Evolutionary conservation across 2,797 vertebrate genomes (phyloP), one percentile per base, ranked within the genome.

Genomic region (Anas flavirostris): DNA sequence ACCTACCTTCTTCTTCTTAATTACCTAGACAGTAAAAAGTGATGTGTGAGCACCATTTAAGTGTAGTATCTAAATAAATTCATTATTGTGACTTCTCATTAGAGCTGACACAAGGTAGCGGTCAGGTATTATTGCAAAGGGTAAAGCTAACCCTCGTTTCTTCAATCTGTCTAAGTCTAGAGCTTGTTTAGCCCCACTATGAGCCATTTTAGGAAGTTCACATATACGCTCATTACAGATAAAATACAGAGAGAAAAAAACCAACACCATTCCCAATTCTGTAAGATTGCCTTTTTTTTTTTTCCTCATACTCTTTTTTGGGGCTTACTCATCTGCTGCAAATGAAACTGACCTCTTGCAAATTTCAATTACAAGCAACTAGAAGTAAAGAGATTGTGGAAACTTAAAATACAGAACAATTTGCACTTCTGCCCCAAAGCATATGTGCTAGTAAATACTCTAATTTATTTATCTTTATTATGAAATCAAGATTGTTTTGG

Each of bases 301-400:
- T 44, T 33, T 7, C 1, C 4, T 4, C 6, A 3, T 5, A 4
- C 10, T 9, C 5, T 26, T 14, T 9, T 29, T 14, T 10, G 13
- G 1, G 11, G 53, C 25, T 37, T 63, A 12, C 0, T 5, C 23
- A 66, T 15, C 17, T 46, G 56, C 53, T 31, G 52, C 29, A 70
- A 56, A 11, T 12, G 19, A 58, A 26, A 70, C 26, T 41, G 66
- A 67, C 37, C 58, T 63, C 26, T 64, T 33, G 15, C 77, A 53
- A 59, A 64, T 44, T 21, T 77, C 31, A 25, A 16, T 58, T 63
- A 72, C 70, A 87, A 52, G 4, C 5, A 48, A 68, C 53, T 58
- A 48, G 23, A 66, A 63, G 16, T 22, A 50, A 83, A 90, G 55
- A 1, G 1, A 28, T 11, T 31, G 16, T 86, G 37, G 53, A 81